Evolutionary conservation across 1,140 invertebrate species (phyloP), one percentile per base, ranked within the genome.

Genomic region (Drosophila auraria): DNA sequence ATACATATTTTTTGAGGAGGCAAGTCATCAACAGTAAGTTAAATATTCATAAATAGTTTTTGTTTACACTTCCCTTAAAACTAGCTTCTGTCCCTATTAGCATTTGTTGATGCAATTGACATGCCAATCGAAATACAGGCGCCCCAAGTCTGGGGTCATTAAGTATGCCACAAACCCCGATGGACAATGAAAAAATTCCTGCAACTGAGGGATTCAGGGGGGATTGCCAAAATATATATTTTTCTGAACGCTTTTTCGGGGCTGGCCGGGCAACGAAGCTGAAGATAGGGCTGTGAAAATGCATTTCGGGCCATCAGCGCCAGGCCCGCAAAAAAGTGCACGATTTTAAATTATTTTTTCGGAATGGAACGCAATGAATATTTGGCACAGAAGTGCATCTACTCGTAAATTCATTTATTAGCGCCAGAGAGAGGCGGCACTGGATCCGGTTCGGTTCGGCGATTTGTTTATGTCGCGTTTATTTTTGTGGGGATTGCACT

Each of bases 351-450:
- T 83, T 83, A 83, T 87, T 76, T 79, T 57, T 58, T 33, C 38
- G 56, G 12, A 36, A 36, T 36, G 54, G 66, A 68, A 71, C 60
- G 60, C 53, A 74, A 72, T 73, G 76, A 68, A 80, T 77, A 87
- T 86, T 80, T 91, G 75, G 70, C 73, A 72, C 71, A 78, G 83
- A 76, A 79, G 77, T 82, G 83, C 83, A 87, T 78, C 81, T 87
- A 82, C 87, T 84, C 90, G 87, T 84, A 84, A 92, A 92, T 87
- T 91, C 89, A 91, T 91, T 91, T 91, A 91, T 91, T 91, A 91
- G 82, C 75, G 84, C 45, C 75, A 78, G 75, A 59, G 80, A 66
- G 17, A 2, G 45, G 44, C 62, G 27, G 23, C 23, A n/a, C 12
- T 27, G 36, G 27, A 36, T 17, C 47, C 61, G 40, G 72, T 42